phyloP scores from a whole-genome alignment of 2,113 vertebrate species.

The Trematocara variabile region DNA sequence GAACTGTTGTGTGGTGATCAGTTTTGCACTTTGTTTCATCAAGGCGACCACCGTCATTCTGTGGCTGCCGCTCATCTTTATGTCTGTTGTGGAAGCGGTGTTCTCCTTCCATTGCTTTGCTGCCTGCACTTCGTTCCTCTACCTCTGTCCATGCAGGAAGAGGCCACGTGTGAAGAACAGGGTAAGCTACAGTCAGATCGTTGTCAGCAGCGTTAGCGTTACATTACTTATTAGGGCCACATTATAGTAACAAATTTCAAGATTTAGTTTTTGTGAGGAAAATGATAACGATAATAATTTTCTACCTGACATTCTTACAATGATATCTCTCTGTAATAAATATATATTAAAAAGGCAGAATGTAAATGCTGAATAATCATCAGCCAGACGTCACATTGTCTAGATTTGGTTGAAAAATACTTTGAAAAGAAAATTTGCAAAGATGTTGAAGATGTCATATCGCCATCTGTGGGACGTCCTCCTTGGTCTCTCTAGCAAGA shows the following conservation, averaged over 20 bases:
- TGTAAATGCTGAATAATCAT: not conserved
- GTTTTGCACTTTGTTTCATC: not conserved
- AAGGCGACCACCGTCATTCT: slow-evolving; percentile 85
- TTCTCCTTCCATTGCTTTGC: slow-evolving; percentile 79
- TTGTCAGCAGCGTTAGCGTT: not conserved
- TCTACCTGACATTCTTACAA: not conserved
- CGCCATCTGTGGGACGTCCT: rapidly evolving
- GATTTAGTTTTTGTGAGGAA: not conserved
- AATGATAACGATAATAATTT: not conserved
- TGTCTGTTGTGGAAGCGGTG: slow-evolving; percentile 69
- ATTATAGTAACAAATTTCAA: rapidly evolving
- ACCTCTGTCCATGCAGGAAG: slow-evolving; percentile 70
- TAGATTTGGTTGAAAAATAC: not conserved
- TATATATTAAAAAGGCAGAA: not conserved
- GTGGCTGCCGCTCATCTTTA: slow-evolving; percentile 80
- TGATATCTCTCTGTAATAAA: not conserved
- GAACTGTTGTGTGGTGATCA: not conserved
- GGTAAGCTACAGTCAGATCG: slow-evolving; percentile 27
- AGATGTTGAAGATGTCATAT: rapidly evolving
- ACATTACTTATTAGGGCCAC: not conserved
- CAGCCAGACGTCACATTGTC: rapidly evolving
- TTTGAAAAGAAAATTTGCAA: not conserved
- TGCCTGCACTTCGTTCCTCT: slow-evolving; percentile 69
- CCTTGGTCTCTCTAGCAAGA: not conserved
- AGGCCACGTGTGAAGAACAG: not conserved